phyloP scores from a whole-genome alignment of 1,140 invertebrate species.

The Dryas iulia region DNA sequence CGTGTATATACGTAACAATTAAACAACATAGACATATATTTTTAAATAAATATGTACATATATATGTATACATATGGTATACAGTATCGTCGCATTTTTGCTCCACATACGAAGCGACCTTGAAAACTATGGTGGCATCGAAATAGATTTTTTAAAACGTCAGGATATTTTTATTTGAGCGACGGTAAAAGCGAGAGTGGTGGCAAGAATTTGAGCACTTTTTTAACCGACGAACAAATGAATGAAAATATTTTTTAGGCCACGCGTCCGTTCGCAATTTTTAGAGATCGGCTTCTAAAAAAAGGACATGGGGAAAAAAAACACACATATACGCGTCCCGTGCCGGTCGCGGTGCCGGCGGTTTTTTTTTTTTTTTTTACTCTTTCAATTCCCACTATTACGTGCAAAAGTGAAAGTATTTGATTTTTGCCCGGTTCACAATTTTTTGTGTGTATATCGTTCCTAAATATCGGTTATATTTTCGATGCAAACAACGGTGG shows the following conservation, averaged over 20 bases:
- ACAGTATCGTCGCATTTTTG: not conserved
- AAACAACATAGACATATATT: not conserved
- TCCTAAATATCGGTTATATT: slow-evolving; percentile 29
- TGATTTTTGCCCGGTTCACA: slow-evolving; percentile 25
- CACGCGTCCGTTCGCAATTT: slow-evolving; percentile 46
- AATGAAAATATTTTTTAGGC: slow-evolving; percentile 58
- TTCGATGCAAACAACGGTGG: slow-evolving; percentile 19
- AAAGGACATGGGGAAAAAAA: slow-evolving; percentile 28
- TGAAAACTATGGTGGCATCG: slow-evolving; percentile 32
- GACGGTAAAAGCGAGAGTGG: slow-evolving; percentile 58
- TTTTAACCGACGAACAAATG: slow-evolving; percentile 51
- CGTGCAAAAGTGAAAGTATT: slow-evolving; percentile 42
- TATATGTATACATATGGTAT: not conserved
- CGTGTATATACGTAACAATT: too few relatives aligned
- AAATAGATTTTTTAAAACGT: slow-evolving; percentile 48
- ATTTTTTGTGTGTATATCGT: slow-evolving; percentile 24
- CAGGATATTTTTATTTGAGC: slow-evolving; percentile 55
- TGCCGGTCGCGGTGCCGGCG: slow-evolving; percentile 10
- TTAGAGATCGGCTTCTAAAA: slow-evolving; percentile 56
- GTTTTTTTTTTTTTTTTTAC: slow-evolving; percentile 21
- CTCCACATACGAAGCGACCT: slow-evolving; percentile 22
- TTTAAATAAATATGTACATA: not conserved
- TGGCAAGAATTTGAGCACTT: slow-evolving; percentile 55
- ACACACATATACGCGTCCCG: slow-evolving; percentile 21
- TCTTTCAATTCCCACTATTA: slow-evolving; percentile 31